phyloP scores from a whole-genome alignment of 2,113 vertebrate species.

The Morone chrysops region DNA sequence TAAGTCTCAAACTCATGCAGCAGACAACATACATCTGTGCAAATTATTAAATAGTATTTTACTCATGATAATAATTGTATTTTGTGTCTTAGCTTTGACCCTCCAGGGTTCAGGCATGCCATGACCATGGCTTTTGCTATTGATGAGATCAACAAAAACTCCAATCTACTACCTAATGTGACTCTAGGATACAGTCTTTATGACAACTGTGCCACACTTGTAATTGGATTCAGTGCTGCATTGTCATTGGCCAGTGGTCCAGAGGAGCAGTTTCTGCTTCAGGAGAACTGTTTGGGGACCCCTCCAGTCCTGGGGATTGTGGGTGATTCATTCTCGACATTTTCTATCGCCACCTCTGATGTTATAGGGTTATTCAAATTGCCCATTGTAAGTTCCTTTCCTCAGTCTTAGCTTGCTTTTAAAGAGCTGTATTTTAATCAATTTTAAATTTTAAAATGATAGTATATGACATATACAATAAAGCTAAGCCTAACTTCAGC shows the following conservation, averaged over 20 bases:
- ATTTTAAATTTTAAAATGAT: not conserved
- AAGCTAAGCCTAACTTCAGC: not conserved
- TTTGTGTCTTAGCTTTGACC: conserved; percentile 61
- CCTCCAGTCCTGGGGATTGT: conserved; percentile 66
- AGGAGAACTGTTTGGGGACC: conserved; percentile 54
- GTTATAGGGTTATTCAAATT: conserved; percentile 68
- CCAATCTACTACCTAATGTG: conserved; percentile 54
- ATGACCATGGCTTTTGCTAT: conserved; percentile 69
- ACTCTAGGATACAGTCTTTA: conserved; percentile 69
- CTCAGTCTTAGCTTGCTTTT: not conserved
- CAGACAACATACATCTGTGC: not conserved
- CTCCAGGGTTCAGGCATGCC: conserved; percentile 57
- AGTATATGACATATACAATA: not conserved
- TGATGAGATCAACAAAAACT: conserved; percentile 62
- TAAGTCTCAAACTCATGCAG: conserved; percentile 28
- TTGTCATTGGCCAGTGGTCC: conserved; percentile 56
- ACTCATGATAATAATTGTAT: not conserved
- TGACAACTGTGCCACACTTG: conserved; percentile 61
- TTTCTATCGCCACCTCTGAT: conserved; percentile 66
- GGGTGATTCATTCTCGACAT: conserved; percentile 69
- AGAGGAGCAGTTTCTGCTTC: conserved; percentile 49
- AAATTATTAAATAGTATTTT: not conserved
- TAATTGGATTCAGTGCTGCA: conserved; percentile 62
- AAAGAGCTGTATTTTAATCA: not conserved
- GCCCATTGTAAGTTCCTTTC: conserved; percentile 60